These are phyloP conservation scores for Andrena dorsata DNA, from an alignment of 2,888 invertebrate genomes.

Conservation along the genomic window DNA sequence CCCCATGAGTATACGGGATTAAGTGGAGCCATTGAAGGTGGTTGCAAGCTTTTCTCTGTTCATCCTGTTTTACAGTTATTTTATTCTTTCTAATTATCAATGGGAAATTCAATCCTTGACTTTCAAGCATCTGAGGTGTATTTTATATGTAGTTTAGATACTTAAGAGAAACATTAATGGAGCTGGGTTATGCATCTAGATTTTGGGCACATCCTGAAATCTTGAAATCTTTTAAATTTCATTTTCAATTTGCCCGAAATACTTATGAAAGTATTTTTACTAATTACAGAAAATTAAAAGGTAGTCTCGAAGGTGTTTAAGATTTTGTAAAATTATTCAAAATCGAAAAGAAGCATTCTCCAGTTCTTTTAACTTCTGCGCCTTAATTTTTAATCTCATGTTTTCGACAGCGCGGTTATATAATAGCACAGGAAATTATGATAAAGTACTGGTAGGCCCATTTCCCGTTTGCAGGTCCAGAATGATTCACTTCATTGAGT, in stretches of 20 bases:
- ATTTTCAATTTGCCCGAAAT: background rate
- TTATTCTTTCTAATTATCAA: too few relatives aligned
- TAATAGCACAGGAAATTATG: background rate
- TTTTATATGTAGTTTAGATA: too few relatives aligned
- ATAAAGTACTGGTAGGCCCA: background rate
- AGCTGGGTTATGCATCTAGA: too few relatives aligned
- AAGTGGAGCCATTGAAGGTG: background rate
- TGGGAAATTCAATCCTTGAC: too few relatives aligned
- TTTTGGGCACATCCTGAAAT: too few relatives aligned
- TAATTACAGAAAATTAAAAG: background rate
- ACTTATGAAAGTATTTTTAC: background rate
- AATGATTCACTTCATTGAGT: background rate
- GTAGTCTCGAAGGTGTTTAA: background rate
- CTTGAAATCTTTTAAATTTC: too few relatives aligned
- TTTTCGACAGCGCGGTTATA: background rate
- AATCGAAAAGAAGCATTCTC: background rate
- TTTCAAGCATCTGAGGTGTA: too few relatives aligned
- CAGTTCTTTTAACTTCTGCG: background rate
- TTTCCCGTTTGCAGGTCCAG: background rate
- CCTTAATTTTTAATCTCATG: background rate
- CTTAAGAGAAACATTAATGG: too few relatives aligned
- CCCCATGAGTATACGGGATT: background rate
- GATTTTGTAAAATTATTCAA: background rate
- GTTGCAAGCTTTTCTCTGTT: too few relatives aligned
- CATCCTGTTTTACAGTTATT: too few relatives aligned